phyloP scores from a whole-genome alignment of 1,140 invertebrate genomes.

The Drosophila nigrodunni region DNA sequence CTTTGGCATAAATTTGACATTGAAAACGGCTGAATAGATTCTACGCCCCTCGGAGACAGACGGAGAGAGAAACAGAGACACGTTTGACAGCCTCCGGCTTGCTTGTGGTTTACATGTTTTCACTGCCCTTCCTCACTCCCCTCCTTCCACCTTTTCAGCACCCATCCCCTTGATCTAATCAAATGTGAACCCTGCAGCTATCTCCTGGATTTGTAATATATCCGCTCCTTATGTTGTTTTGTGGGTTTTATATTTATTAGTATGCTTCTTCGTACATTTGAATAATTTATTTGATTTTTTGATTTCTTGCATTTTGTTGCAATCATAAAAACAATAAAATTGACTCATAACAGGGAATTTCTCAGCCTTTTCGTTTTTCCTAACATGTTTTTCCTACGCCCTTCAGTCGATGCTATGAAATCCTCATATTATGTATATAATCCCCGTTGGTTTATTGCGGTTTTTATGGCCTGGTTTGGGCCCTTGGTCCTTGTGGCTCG shows the following conservation, averaged over 20 bases:
- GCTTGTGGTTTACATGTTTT: slow-evolving; percentile 55
- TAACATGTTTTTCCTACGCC: slow-evolving; percentile 39
- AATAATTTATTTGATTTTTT: slow-evolving; percentile 83
- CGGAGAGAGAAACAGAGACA: background rate
- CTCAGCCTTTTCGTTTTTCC: slow-evolving; percentile 22
- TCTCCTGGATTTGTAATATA: slow-evolving; percentile 18
- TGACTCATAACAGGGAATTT: slow-evolving; percentile 14
- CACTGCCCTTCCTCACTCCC: background rate
- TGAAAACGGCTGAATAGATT: slow-evolving; percentile 58
- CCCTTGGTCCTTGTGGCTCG: background rate
- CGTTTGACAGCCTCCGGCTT: background rate
- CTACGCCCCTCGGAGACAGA: background rate
- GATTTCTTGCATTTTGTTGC: slow-evolving; percentile 74
- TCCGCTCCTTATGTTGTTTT: slow-evolving; percentile 53
- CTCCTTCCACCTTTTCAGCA: too few species aligned
- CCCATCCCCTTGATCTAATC: slow-evolving; percentile 59
- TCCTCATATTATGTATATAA: slow-evolving; percentile 77
- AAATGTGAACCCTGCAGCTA: slow-evolving; percentile 43
- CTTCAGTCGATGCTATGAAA: slow-evolving; percentile 35
- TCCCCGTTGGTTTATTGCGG: slow-evolving; percentile 81
- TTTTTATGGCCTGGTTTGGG: slow-evolving; percentile 64
- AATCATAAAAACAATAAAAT: slow-evolving; percentile 78
- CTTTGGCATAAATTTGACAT: slow-evolving; percentile 79
- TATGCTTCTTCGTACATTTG: slow-evolving; percentile 61
- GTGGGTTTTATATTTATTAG: slow-evolving; percentile 50